Conservation (phyloP, 2,888 invertebrate species). For the Andrena dorsata region DNA sequence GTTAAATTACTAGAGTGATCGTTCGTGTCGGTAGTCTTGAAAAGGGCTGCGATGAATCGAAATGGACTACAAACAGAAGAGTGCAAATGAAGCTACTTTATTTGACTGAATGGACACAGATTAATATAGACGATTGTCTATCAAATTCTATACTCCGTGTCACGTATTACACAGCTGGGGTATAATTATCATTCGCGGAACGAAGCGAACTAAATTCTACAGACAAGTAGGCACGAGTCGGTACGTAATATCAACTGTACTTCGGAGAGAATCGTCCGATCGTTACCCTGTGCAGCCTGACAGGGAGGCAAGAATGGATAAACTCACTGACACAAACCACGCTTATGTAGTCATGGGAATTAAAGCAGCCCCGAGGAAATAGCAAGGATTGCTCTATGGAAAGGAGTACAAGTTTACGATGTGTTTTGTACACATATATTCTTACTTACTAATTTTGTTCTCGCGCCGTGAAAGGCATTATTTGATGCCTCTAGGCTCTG, state of each 20-base stretch:
- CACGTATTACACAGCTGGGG: conserved; percentile 5
- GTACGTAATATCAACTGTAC: conserved; percentile 13
- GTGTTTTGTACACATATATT: conserved; percentile 82
- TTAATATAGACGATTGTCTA: conserved; percentile 69
- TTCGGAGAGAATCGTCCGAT: conserved; percentile 57
- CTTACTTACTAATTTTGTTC: conserved; percentile 85
- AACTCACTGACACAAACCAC: conserved; percentile 68
- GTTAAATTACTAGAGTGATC: conserved; percentile 30
- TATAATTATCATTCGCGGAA: conserved; percentile 9
- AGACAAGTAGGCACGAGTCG: neutral
- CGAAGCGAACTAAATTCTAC: conserved; percentile 10
- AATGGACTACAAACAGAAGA: conserved; percentile 79
- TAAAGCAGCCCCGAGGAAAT: conserved; percentile 72
- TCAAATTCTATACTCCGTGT: neutral
- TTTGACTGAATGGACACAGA: conserved; percentile 70
- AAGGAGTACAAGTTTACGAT: conserved; percentile 78
- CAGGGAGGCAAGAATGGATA: conserved; percentile 61
- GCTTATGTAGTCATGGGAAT: conserved; percentile 58
- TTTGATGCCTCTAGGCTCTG: conserved; percentile 85
- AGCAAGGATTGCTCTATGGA: conserved; percentile 69
- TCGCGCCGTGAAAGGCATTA: conserved; percentile 85
- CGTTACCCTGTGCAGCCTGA: conserved; percentile 70
- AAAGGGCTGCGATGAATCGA: conserved; percentile 77
- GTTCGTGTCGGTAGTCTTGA: conserved; percentile 30
- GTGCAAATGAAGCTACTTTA: conserved; percentile 80